Evolutionary conservation across 2,113 vertebrate genomes (phyloP).

Genomic region (Phasianus colchicus): DNA sequence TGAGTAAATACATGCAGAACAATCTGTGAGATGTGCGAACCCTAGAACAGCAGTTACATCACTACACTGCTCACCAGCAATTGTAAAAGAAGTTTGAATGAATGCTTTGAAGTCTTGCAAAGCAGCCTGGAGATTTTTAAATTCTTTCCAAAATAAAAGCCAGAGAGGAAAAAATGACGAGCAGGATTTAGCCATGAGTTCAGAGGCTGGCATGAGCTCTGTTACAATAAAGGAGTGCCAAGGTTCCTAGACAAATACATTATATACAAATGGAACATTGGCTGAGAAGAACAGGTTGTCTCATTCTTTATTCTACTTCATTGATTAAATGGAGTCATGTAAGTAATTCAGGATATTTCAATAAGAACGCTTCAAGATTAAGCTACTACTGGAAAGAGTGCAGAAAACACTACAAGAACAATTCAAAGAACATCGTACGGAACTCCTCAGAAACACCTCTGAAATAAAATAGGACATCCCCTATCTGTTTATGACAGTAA

Average conservation of each 20-base stretch:
- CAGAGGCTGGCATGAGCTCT: background rate
- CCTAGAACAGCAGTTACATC: background rate
- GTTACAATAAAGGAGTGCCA: background rate
- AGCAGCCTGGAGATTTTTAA: background rate
- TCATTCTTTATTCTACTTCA: background rate
- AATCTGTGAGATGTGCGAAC: background rate
- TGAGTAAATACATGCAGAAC: background rate
- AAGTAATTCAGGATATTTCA: background rate
- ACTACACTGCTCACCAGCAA: background rate
- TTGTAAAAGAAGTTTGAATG: background rate
- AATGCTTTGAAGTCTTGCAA: background rate
- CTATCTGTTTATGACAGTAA: background rate
- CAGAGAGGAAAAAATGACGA: background rate
- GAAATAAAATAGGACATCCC: background rate
- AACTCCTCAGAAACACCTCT: background rate
- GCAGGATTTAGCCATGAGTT: background rate
- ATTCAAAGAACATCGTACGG: background rate
- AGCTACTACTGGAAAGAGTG: background rate
- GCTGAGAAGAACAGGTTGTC: background rate
- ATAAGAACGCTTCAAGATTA: background rate
- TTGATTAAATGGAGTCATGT: background rate
- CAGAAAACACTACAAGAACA: background rate
- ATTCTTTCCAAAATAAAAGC: background rate
- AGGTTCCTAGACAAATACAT: conserved; percentile 8
- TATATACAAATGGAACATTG: background rate